phyloP scores from a whole-genome alignment of 2,113 vertebrate genomes.

The Malurus melanocephalus region DNA sequence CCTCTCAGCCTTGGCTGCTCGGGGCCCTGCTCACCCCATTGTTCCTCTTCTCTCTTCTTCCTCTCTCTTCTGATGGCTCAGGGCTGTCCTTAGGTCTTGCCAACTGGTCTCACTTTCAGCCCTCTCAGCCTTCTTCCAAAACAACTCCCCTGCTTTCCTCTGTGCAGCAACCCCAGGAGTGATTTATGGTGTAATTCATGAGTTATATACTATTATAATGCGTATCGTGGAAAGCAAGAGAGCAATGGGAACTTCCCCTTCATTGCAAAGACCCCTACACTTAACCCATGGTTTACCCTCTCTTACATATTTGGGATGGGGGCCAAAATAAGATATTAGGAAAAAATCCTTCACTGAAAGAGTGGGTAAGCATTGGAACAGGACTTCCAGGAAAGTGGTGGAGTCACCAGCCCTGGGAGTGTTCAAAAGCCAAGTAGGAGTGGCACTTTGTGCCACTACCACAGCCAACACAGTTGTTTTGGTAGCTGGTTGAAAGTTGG shows the following conservation, averaged over 20 bases:
- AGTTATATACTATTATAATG: not conserved
- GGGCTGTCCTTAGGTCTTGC: not conserved
- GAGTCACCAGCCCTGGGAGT: not conserved
- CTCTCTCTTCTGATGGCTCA: not conserved
- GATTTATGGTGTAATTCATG: not conserved
- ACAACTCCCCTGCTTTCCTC: not conserved
- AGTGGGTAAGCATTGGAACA: not conserved
- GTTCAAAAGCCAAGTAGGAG: not conserved
- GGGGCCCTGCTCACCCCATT: not conserved
- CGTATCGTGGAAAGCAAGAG: accelerated
- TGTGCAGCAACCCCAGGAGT: not conserved
- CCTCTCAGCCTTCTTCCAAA: not conserved
- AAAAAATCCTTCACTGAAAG: not conserved
- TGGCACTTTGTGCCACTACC: no score
- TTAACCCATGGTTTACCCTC: not conserved
- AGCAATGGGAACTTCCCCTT: not conserved
- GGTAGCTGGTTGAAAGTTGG: no score
- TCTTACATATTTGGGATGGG: accelerated
- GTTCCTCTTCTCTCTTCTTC: not conserved
- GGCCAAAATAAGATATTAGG: not conserved
- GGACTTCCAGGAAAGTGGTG: not conserved
- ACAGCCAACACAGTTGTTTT: no score
- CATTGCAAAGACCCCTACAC: not conserved
- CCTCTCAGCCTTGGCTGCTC: accelerated
- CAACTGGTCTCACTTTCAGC: not conserved